Evolutionary conservation across 2,888 invertebrate species (phyloP), one percentile per base, ranked within the genome.

Genomic region (Philereme transversata): DNA sequence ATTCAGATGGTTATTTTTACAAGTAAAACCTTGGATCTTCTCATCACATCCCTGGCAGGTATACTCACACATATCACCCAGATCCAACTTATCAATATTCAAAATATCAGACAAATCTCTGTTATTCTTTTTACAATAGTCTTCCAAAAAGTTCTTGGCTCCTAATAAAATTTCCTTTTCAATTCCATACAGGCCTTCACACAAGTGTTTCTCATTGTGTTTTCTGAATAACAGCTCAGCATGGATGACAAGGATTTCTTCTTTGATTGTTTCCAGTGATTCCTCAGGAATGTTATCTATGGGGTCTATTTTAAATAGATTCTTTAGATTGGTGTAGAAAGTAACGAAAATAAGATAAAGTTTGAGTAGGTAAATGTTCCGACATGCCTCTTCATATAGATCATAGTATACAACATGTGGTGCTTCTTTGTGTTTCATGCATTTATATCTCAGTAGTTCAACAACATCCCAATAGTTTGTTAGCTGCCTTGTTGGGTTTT

Each of bases 1-100:
- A 64, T 88, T 92, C 3, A 81, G 48, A 74, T 91, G 91, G 3
- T 78, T 78, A 53, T 75, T 67, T 61, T 65, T 71, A 74, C 92
- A 91, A 0, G 74, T 65, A 67, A 87, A 87, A 0, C 79, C 79
- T n/a, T 72, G 62, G 4, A 89, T 66, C 49, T 58, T 64, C 41
- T 83, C 76, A 67, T 89, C 85, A 74, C 92, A 92, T 64, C 85
- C 77, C 52, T 89, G 88, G 63, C 91, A 92, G 2, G 61, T 65
- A 62, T 82, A 83, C 47, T 78, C 66, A 53, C 57, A 64, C 1
- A 33, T 51, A 38, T 71, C 65, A 4, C 71, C 52, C 9, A 69
- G 51, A 49, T 66, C 68, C 1, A 75, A 60, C 5, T 73, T 67
- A n/a, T 76, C 65, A n/a, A 58, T n/a, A 34, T 77, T 64, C 3